Conservation (phyloP, 2,888 invertebrate species). For the Steinernema scapterisci region DNA sequence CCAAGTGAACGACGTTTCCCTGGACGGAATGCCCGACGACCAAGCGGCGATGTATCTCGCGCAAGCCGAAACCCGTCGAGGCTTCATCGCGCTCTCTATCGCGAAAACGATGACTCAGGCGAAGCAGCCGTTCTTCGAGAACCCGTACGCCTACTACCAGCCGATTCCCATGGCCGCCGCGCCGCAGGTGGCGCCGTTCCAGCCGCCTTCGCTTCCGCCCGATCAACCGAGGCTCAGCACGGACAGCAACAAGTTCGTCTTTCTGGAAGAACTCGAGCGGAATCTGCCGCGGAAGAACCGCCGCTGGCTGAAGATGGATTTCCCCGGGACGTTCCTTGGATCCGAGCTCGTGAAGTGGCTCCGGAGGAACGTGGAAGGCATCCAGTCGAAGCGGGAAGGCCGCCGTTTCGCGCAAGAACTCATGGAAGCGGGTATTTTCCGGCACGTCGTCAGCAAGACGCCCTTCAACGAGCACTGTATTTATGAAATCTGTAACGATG, state of each 20-base stretch:
- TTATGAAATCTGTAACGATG: conserved; percentile 24
- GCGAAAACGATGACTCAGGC: conserved; percentile 14
- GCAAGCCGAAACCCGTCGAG: not conserved
- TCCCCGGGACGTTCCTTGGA: conserved; percentile 5
- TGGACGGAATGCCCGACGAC: conserved; percentile 23
- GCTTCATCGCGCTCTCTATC: conserved; percentile 9
- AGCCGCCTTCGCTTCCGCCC: not conserved
- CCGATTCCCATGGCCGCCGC: not conserved
- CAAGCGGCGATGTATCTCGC: conserved; percentile 21
- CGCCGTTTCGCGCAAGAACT: conserved; percentile 9
- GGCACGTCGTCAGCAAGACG: conserved; percentile 9
- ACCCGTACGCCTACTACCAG: conserved; percentile 27
- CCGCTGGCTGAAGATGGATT: conserved; percentile 27
- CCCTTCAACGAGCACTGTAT: conserved; percentile 25
- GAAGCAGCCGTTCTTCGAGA: conserved; percentile 27
- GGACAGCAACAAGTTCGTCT: not conserved
- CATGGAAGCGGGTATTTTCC: conserved; percentile 26
- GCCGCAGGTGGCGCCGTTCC: not conserved
- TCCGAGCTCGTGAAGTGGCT: conserved; percentile 23
- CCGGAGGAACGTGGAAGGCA: conserved; percentile 7
- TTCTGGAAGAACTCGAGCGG: conserved; percentile 10
- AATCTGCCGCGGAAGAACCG: not conserved
- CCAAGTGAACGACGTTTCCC: conserved; percentile 9
- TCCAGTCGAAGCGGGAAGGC: conserved; percentile 9
- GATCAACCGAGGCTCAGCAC: conserved; percentile 12